Evolutionary conservation across 2,113 vertebrate genomes (phyloP).

Genomic region (Oreocharis arfaki): DNA sequence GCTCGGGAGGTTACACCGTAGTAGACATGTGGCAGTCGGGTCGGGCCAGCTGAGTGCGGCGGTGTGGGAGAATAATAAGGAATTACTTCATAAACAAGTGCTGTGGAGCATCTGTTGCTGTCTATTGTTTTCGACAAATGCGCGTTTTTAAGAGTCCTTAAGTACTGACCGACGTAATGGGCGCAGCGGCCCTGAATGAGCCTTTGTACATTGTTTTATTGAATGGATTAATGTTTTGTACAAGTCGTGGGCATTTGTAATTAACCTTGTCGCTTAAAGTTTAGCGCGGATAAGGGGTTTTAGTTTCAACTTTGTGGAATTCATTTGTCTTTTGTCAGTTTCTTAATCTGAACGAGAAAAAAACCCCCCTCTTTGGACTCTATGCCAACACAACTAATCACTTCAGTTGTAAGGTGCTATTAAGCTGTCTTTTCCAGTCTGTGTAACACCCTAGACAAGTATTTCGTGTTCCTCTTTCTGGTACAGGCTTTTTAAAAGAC

Average conservation of each 20-base stretch:
- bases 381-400: neutral
- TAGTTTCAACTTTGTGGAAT: neutral
- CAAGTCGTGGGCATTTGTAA: neutral
- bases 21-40: neutral
- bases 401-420: neutral
- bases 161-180: slow-evolving; percentile 38
- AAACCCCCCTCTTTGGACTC: neutral
- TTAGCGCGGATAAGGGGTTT: neutral
- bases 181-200: slow-evolving; percentile 31
- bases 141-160: slow-evolving; percentile 38
- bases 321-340: neutral
- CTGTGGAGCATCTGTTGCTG: slow-evolving; percentile 49
- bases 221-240: slow-evolving; percentile 47
- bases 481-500: neutral
- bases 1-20: neutral
- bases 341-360: neutral
- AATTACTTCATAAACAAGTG: slow-evolving; percentile 52
- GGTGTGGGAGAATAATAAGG: slow-evolving; percentile 30
- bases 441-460: neutral
- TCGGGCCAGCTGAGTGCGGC: neutral
- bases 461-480: neutral
- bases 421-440: slow-evolving; percentile 1
- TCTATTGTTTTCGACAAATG: slow-evolving; percentile 63
- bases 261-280: neutral
- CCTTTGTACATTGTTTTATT: slow-evolving; percentile 56